Evolutionary conservation across 1,140 invertebrate genomes (phyloP), one percentile per base, ranked within the genome.

Genomic region (Heliconius himera): DNA sequence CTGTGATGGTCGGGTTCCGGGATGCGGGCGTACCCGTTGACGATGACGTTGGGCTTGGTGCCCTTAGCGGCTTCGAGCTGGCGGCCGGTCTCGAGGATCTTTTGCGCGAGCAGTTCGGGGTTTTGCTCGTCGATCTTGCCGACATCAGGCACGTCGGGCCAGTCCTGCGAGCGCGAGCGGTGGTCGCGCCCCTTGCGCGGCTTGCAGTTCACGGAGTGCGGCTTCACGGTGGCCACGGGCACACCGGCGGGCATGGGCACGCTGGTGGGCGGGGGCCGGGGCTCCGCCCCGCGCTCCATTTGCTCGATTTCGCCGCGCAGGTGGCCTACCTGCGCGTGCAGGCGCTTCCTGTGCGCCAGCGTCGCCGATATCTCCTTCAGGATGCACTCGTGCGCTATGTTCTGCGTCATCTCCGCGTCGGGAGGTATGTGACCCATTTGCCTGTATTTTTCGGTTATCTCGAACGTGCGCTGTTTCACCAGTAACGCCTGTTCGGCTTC

Each of bases 101-200:
- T 98, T 90, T 98, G 97, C 0, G 98, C 98, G 20, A 98, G 91
- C 66, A 98, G 96, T 92, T 98, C 98, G 0, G 98, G 98, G 95
- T 98, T 98, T 85, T 98, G 98, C 86, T 98, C 98, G 86, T 98
- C 97, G 79, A 98, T 98, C 91, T 98, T 98, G 3, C 97, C 97
- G 46, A 98, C 96, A 83, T 98, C 97, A 1, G 98, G 98, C 36
- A 98, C 97, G 82, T 98, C 97, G 0, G 98, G 98, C 98, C 98
- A 98, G 87, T 98, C 98, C 90, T 98, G 98, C 1, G 97, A 98
- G 4, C 97, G 95, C 3, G 97, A 96, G 3, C 97, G 95, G 77
- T 96, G 96, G 77, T 98, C 97, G 36, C 97, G 94, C 56, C 95
- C 96, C 87, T 97, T 97, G 2, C 97, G 95, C 1, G 95, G 90